phyloP scores from a whole-genome alignment of 2,113 vertebrate genomes.

The Tamias sibiricus region DNA sequence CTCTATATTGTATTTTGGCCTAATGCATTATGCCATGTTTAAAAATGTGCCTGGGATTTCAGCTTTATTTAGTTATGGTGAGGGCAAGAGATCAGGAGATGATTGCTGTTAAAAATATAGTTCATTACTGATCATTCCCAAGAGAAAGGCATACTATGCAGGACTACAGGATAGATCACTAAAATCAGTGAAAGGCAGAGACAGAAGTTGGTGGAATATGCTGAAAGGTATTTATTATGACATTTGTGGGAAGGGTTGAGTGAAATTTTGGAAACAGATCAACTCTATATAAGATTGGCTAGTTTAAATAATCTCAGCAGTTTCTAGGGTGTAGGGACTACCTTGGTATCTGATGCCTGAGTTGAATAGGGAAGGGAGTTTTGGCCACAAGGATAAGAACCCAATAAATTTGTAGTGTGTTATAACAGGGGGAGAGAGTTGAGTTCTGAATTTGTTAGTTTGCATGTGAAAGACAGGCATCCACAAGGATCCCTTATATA shows the following conservation, averaged over 20 bases:
- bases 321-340: accelerated
- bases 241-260: no score
- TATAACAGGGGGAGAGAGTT: no score
- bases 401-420: neutral
- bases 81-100: no score
- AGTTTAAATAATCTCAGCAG: neutral
- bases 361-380: neutral
- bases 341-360: neutral
- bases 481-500: neutral
- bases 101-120: neutral
- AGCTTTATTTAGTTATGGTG: no score
- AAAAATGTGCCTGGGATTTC: no score
- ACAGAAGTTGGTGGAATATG: no score
- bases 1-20: no score
- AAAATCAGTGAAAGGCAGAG: neutral
- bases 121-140: neutral
- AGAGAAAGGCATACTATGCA: neutral
- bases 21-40: no score
- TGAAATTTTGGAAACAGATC: no score
- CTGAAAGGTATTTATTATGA: neutral
- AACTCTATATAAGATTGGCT: neutral
- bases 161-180: neutral
- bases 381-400: neutral
- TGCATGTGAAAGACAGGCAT: neutral
- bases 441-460: neutral